Evolutionary conservation across 1,140 invertebrate genomes (phyloP), one percentile per base, ranked within the genome.

Genomic region (Pomacea maculata): DNA sequence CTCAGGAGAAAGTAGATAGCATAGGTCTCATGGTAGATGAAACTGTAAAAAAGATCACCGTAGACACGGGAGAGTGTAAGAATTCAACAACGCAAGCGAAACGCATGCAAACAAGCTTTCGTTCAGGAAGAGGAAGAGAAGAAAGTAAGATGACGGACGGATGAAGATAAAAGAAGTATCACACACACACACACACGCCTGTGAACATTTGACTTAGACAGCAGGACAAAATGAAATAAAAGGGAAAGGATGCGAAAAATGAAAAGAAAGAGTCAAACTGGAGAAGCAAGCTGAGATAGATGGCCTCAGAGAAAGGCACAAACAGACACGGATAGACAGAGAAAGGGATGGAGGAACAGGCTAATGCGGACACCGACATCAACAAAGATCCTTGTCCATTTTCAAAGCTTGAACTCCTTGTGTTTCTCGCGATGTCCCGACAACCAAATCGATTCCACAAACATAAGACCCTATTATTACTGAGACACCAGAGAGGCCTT

Each of bases 301-400:
- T n/a, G 45, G 15, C n/a, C n/a, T 29, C n/a, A 71, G 70, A 71
- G 70, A 71, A 29, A 71, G 70, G 45, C n/a, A 71, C n/a, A 71
- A 34, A 71, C n/a, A 71, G 70, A 71, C 6, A 71, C n/a, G 45
- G 70, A 71, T n/a, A 71, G 70, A 71, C n/a, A 71, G 70, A 71
- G 70, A 71, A 34, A 71, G 70, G 45, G 5, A 71, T n/a, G 45
- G 10, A 71, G 70, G 45, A 34, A 73, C 19, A 52, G 54, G 25
- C 25, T 52, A 21, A 45, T 12, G 11, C 19, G 10, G 71, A 45
- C 45, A 73, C 2, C 12, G 19, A 11, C 34, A 52, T 19, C 17
- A 45, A 21, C 29, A 21, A 52, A 21, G 54, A 21, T 21, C 29
- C 9, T 52, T 45, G 19, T 29, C 45, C 25, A 29, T 29, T 52